A percentile compares a stretch with the other conserved stretches of the same genome.
phyloP scores from a whole-genome alignment of 2,113 vertebrate genomes.

The Chloebia gouldiae region DNA sequence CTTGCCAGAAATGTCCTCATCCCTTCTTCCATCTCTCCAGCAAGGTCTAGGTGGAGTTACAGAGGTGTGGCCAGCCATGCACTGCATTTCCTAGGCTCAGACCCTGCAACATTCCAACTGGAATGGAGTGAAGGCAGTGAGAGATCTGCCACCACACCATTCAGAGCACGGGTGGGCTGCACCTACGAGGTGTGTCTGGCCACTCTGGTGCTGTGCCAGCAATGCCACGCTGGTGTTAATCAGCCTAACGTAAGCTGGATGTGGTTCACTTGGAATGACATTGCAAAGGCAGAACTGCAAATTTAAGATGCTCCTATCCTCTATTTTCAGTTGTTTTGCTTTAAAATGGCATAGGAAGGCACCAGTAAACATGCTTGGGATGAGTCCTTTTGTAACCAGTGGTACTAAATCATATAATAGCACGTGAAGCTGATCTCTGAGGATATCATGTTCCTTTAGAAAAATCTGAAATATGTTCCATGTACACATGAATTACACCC shows the following conservation, averaged over 20 bases:
- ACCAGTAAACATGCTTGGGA: neutral
- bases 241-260: neutral
- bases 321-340: neutral
- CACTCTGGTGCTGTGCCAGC: neutral
- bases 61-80: rapidly evolving
- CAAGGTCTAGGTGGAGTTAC: neutral
- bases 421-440: neutral
- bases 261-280: neutral
- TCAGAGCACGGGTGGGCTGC: rapidly evolving
- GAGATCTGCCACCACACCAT: rapidly evolving
- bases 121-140: rapidly evolving
- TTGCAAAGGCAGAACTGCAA: neutral
- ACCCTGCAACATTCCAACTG: neutral
- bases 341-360: neutral
- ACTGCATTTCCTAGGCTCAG: neutral
- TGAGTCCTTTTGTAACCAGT: neutral
- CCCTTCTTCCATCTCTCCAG: neutral
- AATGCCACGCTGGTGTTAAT: rapidly evolving
- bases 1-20: rapidly evolving
- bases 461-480: slow-evolving; percentile 13
- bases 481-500: neutral
- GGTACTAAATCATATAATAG: neutral
- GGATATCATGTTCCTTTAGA: neutral
- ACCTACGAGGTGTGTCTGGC: neutral
- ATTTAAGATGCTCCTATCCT: neutral